Evolutionary conservation across 2,113 vertebrate genomes (phyloP).

Genomic region (Syrrhaptes paradoxus): DNA sequence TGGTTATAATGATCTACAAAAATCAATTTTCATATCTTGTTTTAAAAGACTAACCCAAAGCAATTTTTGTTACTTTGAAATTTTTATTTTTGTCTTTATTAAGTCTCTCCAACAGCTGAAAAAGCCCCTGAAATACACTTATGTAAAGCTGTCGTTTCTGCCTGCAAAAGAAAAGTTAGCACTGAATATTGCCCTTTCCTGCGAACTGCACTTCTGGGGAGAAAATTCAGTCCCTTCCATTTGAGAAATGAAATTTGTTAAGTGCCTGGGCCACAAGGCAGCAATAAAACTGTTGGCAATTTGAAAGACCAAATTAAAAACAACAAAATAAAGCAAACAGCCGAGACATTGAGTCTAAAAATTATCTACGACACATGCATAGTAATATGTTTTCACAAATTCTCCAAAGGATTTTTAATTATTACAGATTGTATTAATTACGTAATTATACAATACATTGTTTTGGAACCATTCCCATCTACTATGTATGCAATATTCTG

Average conservation of each 20-base stretch:
- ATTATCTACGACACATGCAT: slow-evolving; percentile 21
- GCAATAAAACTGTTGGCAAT: slow-evolving; percentile 63
- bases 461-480: slow-evolving; percentile 59
- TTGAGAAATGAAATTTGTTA: slow-evolving; percentile 67
- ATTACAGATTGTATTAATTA: slow-evolving; percentile 75
- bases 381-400: slow-evolving; percentile 48
- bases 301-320: slow-evolving; percentile 68
- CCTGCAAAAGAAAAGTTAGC: background rate
- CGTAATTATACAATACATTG: slow-evolving; percentile 68
- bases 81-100: background rate
- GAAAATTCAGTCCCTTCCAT: slow-evolving; percentile 9
- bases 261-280: slow-evolving; percentile 58
- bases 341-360: slow-evolving; percentile 50
- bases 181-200: background rate
- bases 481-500: slow-evolving; percentile 45
- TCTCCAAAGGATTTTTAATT: slow-evolving; percentile 74
- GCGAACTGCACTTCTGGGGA: slow-evolving; percentile 8
- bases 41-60: slow-evolving; percentile 12
- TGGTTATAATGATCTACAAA: background rate
- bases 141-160: background rate
- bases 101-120: background rate
- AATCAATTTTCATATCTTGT: background rate
- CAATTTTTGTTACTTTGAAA: background rate
- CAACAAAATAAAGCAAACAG: slow-evolving; percentile 50
- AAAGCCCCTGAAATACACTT: background rate